Evolutionary conservation across 2,113 vertebrate genomes (phyloP), one percentile per base, ranked within the genome.

Genomic region (Coturnix japonica): DNA sequence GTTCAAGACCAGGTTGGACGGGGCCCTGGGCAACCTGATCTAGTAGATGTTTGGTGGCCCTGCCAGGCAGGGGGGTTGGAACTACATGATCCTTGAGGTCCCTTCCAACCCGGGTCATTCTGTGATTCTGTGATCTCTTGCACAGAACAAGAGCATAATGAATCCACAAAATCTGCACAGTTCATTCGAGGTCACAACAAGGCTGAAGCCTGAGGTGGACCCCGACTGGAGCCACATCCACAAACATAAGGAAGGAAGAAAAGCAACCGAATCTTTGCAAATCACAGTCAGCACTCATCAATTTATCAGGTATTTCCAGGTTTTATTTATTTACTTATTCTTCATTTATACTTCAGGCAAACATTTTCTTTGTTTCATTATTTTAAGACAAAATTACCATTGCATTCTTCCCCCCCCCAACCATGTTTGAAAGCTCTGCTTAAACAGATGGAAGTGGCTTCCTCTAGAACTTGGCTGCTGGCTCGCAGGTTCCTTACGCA

Each of bases 401-500:
- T 71, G 59, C 1, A 0, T 53, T 69, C 64, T 23, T 65, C 56
- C 6, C 49, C 13, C 25, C 49, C 13, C 47, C 47, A 6, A 7
- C 59, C 56, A 30, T 43, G 33, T 90, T 69, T 88, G 54, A 56
- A 77, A 85, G 16, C 16, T 56, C 85, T 82, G 77, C 54, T 76
- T 82, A 80, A 94, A 70, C 26, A 67, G 37, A 53, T 13, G 75
- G 71, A 89, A 84, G 60, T 76, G 44, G 81, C 4, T 95, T 95
- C 86, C 76, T 89, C 72, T 77, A 61, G 59, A 75, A 76, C 56
- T 87, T 71, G 89, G 88, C 87, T 84, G 51, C 70, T 70, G 83
- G 67, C 63, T 79, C 91, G 91, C 76, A 94, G 90, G 95, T 95
- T 93, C 61, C 80, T 95, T 82, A 96, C 22, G 78, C 87, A 96